These are phyloP conservation scores for Valencia hispanica DNA, from an alignment of 2,797 vertebrate genomes.

Conservation along the genomic window DNA sequence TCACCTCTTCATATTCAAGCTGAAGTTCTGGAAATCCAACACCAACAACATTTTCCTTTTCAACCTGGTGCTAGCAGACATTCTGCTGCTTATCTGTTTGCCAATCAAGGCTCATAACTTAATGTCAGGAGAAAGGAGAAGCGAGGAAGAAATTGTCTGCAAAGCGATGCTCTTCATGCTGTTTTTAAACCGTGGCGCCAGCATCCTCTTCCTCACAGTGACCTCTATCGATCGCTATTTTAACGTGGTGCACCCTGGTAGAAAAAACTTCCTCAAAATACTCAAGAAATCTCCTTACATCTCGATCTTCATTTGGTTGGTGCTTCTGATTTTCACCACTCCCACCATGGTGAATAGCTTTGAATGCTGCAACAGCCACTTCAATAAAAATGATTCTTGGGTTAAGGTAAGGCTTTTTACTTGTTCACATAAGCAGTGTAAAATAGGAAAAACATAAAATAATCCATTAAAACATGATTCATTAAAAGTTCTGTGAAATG, in stretches of 20 bases:
- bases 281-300: constrained; percentile 65
- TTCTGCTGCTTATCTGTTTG: constrained; percentile 76
- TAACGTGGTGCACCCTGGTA: constrained; percentile 68
- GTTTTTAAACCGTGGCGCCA: constrained; percentile 74
- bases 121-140: constrained; percentile 47
- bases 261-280: constrained; percentile 63
- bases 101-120: constrained; percentile 72
- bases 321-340: constrained; percentile 62
- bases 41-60: constrained; percentile 78
- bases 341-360: constrained; percentile 74
- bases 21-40: constrained; percentile 82
- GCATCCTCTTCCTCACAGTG: constrained; percentile 77
- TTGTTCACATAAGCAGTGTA: background rate
- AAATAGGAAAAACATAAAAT: background rate
- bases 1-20: constrained; percentile 80
- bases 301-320: constrained; percentile 74
- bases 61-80: constrained; percentile 76
- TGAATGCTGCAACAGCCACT: constrained; percentile 57
- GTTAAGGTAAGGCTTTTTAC: constrained; percentile 46
- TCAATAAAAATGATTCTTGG: accelerated
- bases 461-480: background rate
- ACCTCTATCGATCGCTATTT: constrained; percentile 78
- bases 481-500: background rate
- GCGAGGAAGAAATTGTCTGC: background rate
- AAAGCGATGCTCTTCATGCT: constrained; percentile 72